Evolutionary conservation across 2,888 invertebrate genomes (phyloP).

Genomic region (Pachymerium ferrugineum): DNA sequence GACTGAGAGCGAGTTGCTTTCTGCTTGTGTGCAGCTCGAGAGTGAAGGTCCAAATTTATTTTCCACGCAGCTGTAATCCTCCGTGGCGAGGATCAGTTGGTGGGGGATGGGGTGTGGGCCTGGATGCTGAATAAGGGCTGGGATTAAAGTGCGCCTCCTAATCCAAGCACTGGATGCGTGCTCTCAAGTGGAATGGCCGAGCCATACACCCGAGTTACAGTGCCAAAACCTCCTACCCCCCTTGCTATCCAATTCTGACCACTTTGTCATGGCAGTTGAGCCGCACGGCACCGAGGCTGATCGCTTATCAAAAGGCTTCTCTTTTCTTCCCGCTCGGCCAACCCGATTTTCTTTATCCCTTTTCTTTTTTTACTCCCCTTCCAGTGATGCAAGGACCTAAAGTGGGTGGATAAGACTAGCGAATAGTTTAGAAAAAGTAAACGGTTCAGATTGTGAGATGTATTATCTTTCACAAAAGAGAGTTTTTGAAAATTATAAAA

Average conservation of each 20-base stretch:
- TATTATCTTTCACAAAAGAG: too few relatives aligned
- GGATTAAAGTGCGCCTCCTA: constrained; percentile 29
- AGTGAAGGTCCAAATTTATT: constrained; percentile 30
- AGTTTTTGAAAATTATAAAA: not conserved
- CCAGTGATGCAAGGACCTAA: constrained; percentile 10
- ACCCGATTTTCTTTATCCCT: constrained; percentile 27
- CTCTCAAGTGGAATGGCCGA: constrained; percentile 29
- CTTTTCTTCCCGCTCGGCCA: constrained; percentile 27
- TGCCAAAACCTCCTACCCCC: not conserved
- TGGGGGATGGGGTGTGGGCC: not conserved
- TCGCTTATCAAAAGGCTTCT: constrained; percentile 24
- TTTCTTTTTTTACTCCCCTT: constrained; percentile 19
- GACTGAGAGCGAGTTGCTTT: constrained; percentile 27
- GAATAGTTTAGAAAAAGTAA: too few relatives aligned
- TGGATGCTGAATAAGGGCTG: constrained; percentile 28
- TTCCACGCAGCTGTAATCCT: constrained; percentile 31
- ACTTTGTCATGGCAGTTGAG: constrained; percentile 28
- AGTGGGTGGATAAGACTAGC: constrained; percentile 7
- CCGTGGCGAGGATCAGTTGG: constrained; percentile 28
- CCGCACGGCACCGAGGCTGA: constrained; percentile 25
- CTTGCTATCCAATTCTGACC: not conserved
- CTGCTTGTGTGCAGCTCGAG: not conserved
- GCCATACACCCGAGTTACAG: not conserved
- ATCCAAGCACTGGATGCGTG: constrained; percentile 29
- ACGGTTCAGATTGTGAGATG: not conserved